Base-by-base conservation (phyloP, 2,888 invertebrate genomes). In the Sphinx pinastri region DNA sequence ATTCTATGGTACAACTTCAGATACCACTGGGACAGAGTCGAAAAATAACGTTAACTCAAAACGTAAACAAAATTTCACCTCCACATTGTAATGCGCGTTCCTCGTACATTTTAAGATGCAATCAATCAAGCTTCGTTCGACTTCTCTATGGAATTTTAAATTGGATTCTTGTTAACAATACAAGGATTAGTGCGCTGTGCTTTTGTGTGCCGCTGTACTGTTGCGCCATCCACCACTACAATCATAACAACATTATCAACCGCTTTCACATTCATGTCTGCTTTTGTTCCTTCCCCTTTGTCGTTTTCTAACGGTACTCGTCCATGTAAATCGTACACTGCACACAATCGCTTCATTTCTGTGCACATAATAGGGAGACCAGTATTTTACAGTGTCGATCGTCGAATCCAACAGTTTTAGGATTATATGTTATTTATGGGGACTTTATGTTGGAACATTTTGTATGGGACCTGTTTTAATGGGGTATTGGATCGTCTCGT, bases 111-210 rank as follows among this genome's bases (percentile, higher is more conserved):
- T 70, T 59, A 88, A 89, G 82, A 81, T 80, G 83, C 85, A 87
- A 93, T 93, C 93, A 91, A 93, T 93, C 93, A 92, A 80, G 91
- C 91, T 92, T 90, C 89, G 91, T 88, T 88, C 83, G 88, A 82
- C 78, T 83, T 76, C 79, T 86, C 88, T 84, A 88, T 90, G 86
- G 89, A 90, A 88, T 92, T 92, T 93, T 89, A 93, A 93, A 93
- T 93, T 93, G 93, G 90, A 93, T 92, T 89, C 84, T 84, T 84
- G 88, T 88, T 88, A 88, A 93, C 93, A 93, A 93, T 93, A 86
- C 88, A 79, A 73, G 92, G 93, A 91, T 93, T 93, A 93, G 85
- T 83, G 76, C 76, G 84, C 78, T 77, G 82, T 83, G 86, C 87
- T 86, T 87, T 91, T 90, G 90, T 91, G 82, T 75, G 79, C 73